A percentile compares a stretch with the other conserved stretches of the same genome.
phyloP scores from a whole-genome alignment of 2,113 vertebrate genomes.

The Macquaria ambigua region DNA sequence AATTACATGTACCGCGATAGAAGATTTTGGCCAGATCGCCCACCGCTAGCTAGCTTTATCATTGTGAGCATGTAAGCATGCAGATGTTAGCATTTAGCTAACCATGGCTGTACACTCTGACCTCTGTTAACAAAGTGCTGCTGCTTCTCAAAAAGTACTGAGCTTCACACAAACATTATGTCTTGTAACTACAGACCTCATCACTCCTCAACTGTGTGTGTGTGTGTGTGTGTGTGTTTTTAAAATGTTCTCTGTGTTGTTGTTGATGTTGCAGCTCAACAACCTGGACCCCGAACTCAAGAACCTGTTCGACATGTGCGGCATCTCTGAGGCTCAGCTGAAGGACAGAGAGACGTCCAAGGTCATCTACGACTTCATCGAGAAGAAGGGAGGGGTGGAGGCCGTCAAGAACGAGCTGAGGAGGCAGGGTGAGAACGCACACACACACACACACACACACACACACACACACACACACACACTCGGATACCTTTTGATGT shows the following conservation, averaged over 20 bases:
- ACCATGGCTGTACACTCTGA: no score
- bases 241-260: background rate
- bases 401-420: constrained; percentile 97
- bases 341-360: constrained; percentile 99
- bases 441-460: background rate
- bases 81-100: no score
- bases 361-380: constrained; percentile 99
- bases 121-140: no score
- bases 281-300: constrained; percentile 98
- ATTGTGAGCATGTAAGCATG: no score
- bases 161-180: no score
- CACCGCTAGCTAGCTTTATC: no score
- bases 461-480: background rate
- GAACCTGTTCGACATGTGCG: constrained; percentile 97
- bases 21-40: no score
- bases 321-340: constrained; percentile 97
- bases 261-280: constrained; percentile 87
- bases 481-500: constrained; percentile 9
- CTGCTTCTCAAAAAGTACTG: no score
- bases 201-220: no score
- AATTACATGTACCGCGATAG: no score
- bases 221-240: no score
- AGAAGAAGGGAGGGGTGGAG: constrained; percentile 98
- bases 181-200: no score
- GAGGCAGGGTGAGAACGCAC: constrained; percentile 89